These are phyloP conservation scores for Lucilia cuprina DNA, from an alignment of 1,140 invertebrate genomes.

Conservation along the genomic window DNA sequence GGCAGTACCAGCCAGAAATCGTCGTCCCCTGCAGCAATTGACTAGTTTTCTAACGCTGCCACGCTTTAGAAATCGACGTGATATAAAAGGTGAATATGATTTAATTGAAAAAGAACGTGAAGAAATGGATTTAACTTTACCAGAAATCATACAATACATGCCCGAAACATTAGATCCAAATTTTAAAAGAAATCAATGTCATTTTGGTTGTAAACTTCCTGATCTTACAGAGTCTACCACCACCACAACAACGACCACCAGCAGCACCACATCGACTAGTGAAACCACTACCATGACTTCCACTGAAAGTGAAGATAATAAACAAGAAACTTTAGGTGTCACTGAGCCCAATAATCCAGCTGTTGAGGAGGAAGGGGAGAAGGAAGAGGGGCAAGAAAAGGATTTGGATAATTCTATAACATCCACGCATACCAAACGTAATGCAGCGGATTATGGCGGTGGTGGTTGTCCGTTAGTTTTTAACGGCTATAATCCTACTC, in stretches of 20 bases:
- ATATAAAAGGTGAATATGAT: conserved; percentile 59
- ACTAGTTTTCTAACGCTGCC: neutral
- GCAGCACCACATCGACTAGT: conserved; percentile 13
- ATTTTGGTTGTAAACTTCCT: conserved; percentile 45
- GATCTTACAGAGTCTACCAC: neutral
- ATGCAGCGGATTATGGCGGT: conserved; percentile 22
- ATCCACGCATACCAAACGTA: conserved; percentile 24
- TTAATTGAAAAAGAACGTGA: conserved; percentile 51
- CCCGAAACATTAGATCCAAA: conserved; percentile 53
- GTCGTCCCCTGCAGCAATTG: neutral
- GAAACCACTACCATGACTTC: neutral
- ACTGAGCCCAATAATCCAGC: neutral
- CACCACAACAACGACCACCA: neutral
- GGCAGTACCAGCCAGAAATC: neutral
- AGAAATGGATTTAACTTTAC: conserved; percentile 49
- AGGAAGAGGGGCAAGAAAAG: neutral
- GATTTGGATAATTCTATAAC: neutral
- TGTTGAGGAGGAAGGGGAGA: neutral
- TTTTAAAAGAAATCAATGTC: conserved; percentile 52
- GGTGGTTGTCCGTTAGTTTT: conserved; percentile 21
- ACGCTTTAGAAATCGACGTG: conserved; percentile 41
- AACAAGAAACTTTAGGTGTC: neutral
- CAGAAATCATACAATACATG: conserved; percentile 59
- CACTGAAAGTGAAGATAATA: neutral
- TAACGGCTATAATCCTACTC: conserved; percentile 5